phyloP scores from a whole-genome alignment of 2,113 vertebrate genomes.

The Carettochelys insculpta region DNA sequence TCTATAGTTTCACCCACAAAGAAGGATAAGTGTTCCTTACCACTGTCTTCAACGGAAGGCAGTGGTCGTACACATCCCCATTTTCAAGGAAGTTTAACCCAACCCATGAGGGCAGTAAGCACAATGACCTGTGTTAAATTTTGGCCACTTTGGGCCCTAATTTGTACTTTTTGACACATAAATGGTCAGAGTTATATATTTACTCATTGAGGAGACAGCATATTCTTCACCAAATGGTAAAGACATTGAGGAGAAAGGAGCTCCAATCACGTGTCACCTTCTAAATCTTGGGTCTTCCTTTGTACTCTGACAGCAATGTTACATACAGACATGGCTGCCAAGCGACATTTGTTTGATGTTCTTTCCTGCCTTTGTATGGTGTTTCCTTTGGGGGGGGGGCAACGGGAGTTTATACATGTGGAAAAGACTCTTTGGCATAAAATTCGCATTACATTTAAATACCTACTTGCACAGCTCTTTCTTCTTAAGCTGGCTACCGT shows the following conservation, averaged over 20 bases:
- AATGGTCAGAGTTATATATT: neutral
- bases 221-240: conserved; percentile 62
- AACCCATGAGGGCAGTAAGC: neutral
- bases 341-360: conserved; percentile 78
- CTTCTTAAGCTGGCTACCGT: neutral
- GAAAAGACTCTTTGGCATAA: conserved; percentile 70
- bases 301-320: conserved; percentile 79
- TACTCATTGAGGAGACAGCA: neutral
- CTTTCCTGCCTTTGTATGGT: conserved; percentile 85
- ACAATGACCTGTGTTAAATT: neutral
- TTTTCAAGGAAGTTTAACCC: neutral
- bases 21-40: neutral
- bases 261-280: conserved; percentile 55
- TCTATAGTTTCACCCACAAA: neutral
- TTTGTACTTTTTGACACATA: neutral
- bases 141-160: neutral
- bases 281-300: conserved; percentile 75
- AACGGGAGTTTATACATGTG: conserved; percentile 72
- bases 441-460: conserved; percentile 15
- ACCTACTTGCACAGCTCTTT: neutral
- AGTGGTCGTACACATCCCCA: neutral
- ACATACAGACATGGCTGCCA: conserved; percentile 72
- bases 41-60: neutral
- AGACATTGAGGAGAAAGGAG: conserved; percentile 44
- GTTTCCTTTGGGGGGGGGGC: conserved; percentile 75